These are phyloP conservation scores for Pseudachorutes palmiensis DNA, from an alignment of 1,140 invertebrate genomes.

Conservation along the genomic window DNA sequence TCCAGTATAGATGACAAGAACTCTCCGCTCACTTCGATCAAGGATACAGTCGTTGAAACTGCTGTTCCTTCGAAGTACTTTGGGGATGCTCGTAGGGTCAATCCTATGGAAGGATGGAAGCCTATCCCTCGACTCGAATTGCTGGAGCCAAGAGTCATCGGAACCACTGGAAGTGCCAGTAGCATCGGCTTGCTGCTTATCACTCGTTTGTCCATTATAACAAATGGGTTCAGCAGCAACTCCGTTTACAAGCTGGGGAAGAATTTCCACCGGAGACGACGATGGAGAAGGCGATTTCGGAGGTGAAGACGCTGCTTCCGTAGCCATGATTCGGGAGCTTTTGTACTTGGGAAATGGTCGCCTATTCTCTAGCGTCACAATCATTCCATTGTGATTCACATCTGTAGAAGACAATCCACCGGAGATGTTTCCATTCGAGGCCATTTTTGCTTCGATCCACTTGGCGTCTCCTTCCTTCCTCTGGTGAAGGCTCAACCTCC, in stretches of 20 bases:
- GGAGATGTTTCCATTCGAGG: background rate
- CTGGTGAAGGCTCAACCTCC: background rate
- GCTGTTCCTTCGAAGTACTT: constrained; percentile 20
- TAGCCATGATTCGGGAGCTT: background rate
- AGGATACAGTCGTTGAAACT: constrained; percentile 25
- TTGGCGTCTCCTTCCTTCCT: background rate
- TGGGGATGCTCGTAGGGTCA: constrained; percentile 23
- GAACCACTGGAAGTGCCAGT: background rate
- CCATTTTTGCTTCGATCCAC: background rate
- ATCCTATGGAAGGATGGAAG: background rate
- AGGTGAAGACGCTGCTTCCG: background rate
- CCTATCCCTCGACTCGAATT: background rate
- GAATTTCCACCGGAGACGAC: background rate
- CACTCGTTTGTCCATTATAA: background rate
- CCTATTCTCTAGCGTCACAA: background rate
- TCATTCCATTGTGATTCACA: background rate
- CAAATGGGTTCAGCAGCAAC: no score
- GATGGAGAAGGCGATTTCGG: no score
- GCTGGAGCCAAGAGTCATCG: background rate
- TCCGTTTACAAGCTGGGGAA: background rate
- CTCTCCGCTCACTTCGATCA: constrained; percentile 47
- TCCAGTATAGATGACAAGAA: constrained; percentile 75
- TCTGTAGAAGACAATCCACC: no score
- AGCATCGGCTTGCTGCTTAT: background rate
- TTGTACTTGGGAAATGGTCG: background rate